Conservation (phyloP, 1,140 invertebrate species). For the Araneus ventricosus region DNA sequence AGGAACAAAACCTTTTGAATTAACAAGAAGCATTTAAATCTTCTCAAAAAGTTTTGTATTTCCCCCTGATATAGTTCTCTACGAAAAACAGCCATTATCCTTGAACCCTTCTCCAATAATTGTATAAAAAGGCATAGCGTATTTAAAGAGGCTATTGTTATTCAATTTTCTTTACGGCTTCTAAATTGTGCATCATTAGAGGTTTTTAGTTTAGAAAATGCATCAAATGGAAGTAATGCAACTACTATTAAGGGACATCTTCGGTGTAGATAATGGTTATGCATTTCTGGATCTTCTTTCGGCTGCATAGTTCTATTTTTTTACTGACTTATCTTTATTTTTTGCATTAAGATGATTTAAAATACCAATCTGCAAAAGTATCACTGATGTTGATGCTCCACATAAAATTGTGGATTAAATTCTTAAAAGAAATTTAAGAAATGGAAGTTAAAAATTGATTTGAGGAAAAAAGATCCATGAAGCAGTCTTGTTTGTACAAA, state of each 20-base stretch:
- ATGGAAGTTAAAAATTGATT: no score
- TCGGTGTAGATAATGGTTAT: not conserved
- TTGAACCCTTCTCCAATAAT: not conserved
- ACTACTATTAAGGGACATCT: not conserved
- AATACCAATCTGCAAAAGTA: no score
- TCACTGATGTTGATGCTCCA: no score
- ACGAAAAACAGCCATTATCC: not conserved
- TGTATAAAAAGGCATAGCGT: not conserved
- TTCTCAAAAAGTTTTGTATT: not conserved
- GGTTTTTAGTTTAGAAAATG: not conserved
- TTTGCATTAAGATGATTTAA: not conserved
- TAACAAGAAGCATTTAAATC: not conserved
- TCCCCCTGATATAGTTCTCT: not conserved
- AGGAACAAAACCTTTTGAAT: not conserved
- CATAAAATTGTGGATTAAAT: no score
- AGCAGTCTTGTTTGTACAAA: no score
- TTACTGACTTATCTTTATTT: not conserved
- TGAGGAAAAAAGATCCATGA: no score
- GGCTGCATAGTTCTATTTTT: not conserved
- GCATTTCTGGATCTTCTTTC: not conserved
- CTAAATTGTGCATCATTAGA: slow-evolving; percentile 10
- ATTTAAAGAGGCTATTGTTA: slow-evolving; percentile 12
- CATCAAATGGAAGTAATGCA: slow-evolving; percentile 1
- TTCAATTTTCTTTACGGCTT: not conserved
- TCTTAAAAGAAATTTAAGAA: no score